Conservation (phyloP, 1,140 invertebrate genomes). For the Cheumatopsyche charites region DNA sequence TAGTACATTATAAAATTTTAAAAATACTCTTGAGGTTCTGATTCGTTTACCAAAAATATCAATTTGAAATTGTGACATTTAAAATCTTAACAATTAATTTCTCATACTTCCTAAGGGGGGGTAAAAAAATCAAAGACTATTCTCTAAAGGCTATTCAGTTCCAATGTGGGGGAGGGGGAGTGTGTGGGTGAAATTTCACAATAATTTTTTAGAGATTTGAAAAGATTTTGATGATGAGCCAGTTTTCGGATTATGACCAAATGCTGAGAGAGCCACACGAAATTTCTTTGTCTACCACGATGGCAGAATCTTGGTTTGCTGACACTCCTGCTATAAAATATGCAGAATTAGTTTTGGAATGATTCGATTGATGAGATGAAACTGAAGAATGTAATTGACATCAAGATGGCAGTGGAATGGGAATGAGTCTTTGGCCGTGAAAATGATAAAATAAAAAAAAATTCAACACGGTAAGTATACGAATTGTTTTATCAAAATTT, state of each 20-base stretch:
- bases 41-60: slow-evolving; percentile 16
- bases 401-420: neutral
- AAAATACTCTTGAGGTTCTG: slow-evolving; percentile 22
- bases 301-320: slow-evolving; percentile 24
- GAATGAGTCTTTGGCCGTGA: slow-evolving; percentile 12
- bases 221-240: neutral
- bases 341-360: slow-evolving; percentile 16
- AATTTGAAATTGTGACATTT: slow-evolving; percentile 22
- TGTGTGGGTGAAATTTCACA: slow-evolving; percentile 5
- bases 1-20: slow-evolving; percentile 16
- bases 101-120: neutral
- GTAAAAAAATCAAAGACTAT: slow-evolving; percentile 1
- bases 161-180: neutral
- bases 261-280: slow-evolving; percentile 26
- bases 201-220: slow-evolving; percentile 5
- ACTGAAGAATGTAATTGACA: neutral
- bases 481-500: no score
- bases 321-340: slow-evolving; percentile 25
- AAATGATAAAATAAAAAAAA: neutral
- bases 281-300: slow-evolving; percentile 22
- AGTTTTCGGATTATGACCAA: slow-evolving; percentile 20
- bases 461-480: no score
- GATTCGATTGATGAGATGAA: neutral
- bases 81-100: slow-evolving; percentile 1
- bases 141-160: slow-evolving; percentile 13